These are phyloP conservation scores for Alca torda DNA, from an alignment of 2,797 vertebrate genomes.

Conservation along the genomic window DNA sequence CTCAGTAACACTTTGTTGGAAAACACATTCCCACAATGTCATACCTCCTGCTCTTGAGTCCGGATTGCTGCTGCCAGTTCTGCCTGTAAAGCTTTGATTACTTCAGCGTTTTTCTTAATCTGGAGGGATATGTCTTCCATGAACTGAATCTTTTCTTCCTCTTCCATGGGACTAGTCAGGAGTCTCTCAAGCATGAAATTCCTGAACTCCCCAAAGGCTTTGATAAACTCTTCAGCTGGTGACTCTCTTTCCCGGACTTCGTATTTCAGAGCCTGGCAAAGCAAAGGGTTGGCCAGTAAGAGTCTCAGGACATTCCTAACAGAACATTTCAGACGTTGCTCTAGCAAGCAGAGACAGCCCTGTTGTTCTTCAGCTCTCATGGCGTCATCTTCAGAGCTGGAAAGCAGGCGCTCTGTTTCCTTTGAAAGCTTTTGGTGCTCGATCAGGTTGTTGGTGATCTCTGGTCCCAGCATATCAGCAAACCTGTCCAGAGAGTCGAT, in stretches of 20 bases:
- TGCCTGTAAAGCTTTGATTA: not conserved
- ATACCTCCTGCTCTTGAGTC: conserved; percentile 35
- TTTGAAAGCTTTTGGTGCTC: not conserved
- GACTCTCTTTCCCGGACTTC: not conserved
- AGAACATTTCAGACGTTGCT: not conserved
- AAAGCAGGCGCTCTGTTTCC: not conserved
- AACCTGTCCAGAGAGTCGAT: not conserved
- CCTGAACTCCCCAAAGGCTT: conserved; percentile 75
- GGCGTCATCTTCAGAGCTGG: not conserved
- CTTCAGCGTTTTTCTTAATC: not conserved
- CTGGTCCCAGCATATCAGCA: conserved; percentile 13
- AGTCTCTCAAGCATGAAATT: conserved; percentile 76
- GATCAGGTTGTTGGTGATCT: not conserved
- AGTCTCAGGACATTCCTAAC: conserved; percentile 67
- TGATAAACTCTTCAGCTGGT: conserved; percentile 54
- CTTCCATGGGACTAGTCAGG: conserved; percentile 73
- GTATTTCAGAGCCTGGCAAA: conserved; percentile 33
- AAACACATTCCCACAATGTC: not conserved
- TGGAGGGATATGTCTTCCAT: conserved; percentile 47
- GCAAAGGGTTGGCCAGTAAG: conserved; percentile 56
- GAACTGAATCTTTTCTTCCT: conserved; percentile 62
- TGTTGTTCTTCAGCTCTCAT: fast-evolving
- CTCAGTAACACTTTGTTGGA: not conserved
- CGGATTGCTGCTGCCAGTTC: not conserved
- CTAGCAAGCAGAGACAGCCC: not conserved